Evolutionary conservation across 1,140 invertebrate genomes (phyloP), one percentile per base, ranked within the genome.

Genomic region (Hyphantria cunea): DNA sequence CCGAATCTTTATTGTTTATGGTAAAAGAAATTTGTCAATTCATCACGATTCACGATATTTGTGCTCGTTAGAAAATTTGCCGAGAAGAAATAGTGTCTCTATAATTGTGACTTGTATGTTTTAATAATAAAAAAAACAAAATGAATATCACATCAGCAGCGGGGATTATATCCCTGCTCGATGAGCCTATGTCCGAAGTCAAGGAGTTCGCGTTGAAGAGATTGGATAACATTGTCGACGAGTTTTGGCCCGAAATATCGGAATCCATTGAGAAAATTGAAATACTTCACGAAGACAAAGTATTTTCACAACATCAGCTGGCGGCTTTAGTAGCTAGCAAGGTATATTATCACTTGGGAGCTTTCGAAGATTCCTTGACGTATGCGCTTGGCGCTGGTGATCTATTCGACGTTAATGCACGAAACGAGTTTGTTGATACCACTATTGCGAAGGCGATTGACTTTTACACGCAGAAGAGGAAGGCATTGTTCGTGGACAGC

Each of bases 191-290:
- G 91, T 93, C 95, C 12, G 97, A 99, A 90, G 92, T 99, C 45
- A 98, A 98, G 91, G 95, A 97, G 2, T 99, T 98, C 91, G 98
- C 98, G 14, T 75, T 96, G 53, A 95, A 96, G 75, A 98, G 98
- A 80, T 91, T 99, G 44, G 96, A 99, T 89, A 93, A 94, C 76
- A 97, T 99, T 83, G 98, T 99, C 0, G 97, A 99, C 86, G 96
- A 98, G 87, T 99, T 99, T 91, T 99, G 98, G 98, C 97, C 98
- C 12, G 98, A 99, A 92, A 99, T 99, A 67, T 98, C 98, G 0
- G 98, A 99, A 91, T 97, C 97, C 9, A 98, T 99, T 80, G 96
- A 97, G 79, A 99, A 99, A 92, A 99, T 99, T 80, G 98, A 99
- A 93, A 97, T 98, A 76, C 92, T 99, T 13, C 96, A 98, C 84